phyloP scores from a whole-genome alignment of 2,888 invertebrate genomes.

The Agrochola lota region DNA sequence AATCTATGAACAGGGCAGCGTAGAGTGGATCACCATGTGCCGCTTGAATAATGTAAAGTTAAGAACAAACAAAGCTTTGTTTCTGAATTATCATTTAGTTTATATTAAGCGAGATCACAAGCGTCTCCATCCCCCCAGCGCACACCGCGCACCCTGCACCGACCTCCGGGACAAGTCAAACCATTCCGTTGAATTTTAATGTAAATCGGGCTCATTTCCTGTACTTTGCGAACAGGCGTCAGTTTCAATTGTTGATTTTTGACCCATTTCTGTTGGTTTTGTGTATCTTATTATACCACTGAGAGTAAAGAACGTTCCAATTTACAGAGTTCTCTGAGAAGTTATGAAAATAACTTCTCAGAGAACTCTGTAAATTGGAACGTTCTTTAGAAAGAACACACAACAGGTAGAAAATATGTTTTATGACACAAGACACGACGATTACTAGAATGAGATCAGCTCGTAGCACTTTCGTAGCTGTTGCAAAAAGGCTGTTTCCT shows the following conservation, averaged over 20 bases:
- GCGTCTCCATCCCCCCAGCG: not conserved
- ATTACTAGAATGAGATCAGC: not conserved
- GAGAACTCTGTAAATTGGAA: no score
- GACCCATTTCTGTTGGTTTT: slow-evolving; percentile 61
- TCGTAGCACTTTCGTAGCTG: not conserved
- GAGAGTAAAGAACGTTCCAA: slow-evolving; percentile 24
- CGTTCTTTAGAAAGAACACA: no score
- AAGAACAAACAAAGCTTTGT: slow-evolving; percentile 60
- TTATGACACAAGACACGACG: not conserved
- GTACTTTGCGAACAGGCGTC: slow-evolving; percentile 61
- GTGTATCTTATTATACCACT: slow-evolving; percentile 27
- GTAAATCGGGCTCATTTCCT: slow-evolving; percentile 65
- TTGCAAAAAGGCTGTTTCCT: not conserved
- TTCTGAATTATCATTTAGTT: slow-evolving; percentile 77
- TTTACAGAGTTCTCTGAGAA: slow-evolving; percentile 4
- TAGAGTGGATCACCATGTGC: slow-evolving; percentile 17
- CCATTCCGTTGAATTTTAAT: slow-evolving; percentile 58
- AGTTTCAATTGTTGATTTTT: slow-evolving; percentile 65
- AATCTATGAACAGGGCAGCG: not conserved
- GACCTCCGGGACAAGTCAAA: slow-evolving; percentile 50
- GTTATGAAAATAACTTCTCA: no score
- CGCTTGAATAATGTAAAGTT: slow-evolving; percentile 33
- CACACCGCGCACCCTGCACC: not conserved
- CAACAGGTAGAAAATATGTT: slow-evolving; percentile 1
- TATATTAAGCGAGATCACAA: slow-evolving; percentile 67